Evolutionary conservation across 2,113 vertebrate species (phyloP).

Genomic region (Arizona elegans): DNA sequence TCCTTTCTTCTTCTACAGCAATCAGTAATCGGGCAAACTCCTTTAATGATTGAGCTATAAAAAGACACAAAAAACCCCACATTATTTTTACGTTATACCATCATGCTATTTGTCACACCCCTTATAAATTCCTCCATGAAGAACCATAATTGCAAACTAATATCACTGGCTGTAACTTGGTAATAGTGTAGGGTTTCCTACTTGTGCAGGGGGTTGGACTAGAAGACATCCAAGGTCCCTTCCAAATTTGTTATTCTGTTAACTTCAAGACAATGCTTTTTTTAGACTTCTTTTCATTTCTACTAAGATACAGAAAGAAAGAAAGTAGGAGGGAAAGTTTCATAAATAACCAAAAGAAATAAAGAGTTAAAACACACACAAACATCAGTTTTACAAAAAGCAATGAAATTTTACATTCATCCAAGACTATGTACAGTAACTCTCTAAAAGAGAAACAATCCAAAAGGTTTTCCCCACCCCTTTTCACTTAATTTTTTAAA

Average conservation of each 20-base stretch:
- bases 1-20: slow-evolving; percentile 92
- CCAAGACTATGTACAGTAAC: not conserved
- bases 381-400: not conserved
- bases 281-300: not conserved
- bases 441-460: not conserved
- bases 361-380: not conserved
- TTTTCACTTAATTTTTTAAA: not conserved
- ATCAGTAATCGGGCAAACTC: slow-evolving; percentile 92
- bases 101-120: not conserved
- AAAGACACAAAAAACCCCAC: not conserved
- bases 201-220: no score
- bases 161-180: not conserved
- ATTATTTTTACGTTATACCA: not conserved
- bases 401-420: not conserved
- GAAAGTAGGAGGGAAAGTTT: not conserved
- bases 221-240: no score
- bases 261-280: not conserved
- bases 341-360: not conserved
- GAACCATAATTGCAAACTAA: not conserved
- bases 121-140: not conserved
- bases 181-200: no score
- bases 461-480: not conserved
- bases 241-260: no score
- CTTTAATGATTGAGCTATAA: slow-evolving; percentile 90
- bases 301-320: not conserved